Conservation (phyloP, 1,140 invertebrate genomes). For the Tribolium castaneum region DNA sequence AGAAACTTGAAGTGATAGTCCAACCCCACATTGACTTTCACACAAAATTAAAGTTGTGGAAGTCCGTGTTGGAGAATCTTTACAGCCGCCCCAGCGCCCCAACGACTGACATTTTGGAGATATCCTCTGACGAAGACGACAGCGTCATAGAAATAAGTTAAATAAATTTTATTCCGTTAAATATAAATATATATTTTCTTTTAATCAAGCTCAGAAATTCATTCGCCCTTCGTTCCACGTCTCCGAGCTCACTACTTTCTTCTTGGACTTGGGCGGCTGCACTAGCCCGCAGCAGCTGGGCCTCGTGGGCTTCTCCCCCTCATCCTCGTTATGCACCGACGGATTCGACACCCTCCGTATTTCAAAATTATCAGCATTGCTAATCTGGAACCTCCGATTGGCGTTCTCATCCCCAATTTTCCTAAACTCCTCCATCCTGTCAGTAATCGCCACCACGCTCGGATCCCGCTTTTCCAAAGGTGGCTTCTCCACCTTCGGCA, state of each 20-base stretch:
- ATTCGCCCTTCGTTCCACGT: not conserved
- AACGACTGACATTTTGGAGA: not conserved
- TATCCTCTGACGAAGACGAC: not conserved
- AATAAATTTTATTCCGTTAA: not conserved
- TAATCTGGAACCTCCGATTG: not conserved
- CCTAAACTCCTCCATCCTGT: slow-evolving; percentile 4
- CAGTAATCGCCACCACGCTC: not conserved
- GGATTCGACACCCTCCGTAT: not conserved
- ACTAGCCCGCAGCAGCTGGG: not conserved
- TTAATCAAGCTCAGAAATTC: not conserved
- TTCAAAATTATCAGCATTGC: not conserved
- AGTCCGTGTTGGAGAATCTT: not conserved
- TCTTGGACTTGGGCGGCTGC: not conserved
- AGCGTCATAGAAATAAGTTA: not conserved
- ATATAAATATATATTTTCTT: not conserved
- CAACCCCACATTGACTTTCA: slow-evolving; percentile 1
- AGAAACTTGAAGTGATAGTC: slow-evolving; percentile 1
- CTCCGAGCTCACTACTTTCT: not conserved
- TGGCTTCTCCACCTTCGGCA: not conserved
- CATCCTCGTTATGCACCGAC: not conserved
- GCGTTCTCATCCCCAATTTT: not conserved
- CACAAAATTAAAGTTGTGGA: slow-evolving; percentile 27
- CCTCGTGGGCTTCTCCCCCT: no score
- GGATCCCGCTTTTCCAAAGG: not conserved
- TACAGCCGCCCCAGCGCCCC: not conserved